Conservation (phyloP, 2,888 invertebrate genomes). For the Argyresthia goedartella region DNA sequence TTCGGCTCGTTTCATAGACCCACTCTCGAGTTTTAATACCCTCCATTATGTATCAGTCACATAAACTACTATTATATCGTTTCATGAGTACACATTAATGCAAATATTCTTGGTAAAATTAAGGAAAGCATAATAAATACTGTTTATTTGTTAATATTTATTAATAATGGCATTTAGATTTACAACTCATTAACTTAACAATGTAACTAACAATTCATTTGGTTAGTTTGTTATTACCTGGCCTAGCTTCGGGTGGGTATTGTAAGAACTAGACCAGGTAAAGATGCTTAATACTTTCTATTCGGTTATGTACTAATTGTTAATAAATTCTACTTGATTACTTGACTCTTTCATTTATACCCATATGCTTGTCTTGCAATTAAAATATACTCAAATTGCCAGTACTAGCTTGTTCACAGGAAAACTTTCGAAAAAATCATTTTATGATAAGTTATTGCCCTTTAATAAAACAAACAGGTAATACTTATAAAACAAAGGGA, state of each 20-base stretch:
- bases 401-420: not conserved
- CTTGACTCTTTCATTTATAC: constrained; percentile 2
- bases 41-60: too few species aligned
- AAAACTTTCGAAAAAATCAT: not conserved
- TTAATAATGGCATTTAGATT: constrained; percentile 46
- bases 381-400: not conserved
- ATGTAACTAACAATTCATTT: constrained; percentile 54
- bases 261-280: constrained; percentile 27
- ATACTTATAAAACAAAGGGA: not conserved
- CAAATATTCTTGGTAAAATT: not conserved
- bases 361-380: not conserved
- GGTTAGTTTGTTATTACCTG: constrained; percentile 40
- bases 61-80: too few species aligned
- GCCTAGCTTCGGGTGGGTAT: constrained; percentile 12
- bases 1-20: too few species aligned
- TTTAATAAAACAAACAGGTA: not conserved
- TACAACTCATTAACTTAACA: constrained; percentile 38
- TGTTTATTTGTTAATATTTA: constrained; percentile 64
- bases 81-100: not conserved
- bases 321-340: constrained; percentile 65
- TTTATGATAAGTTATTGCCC: too few species aligned
- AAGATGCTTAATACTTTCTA: constrained; percentile 28
- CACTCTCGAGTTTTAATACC: too few species aligned
- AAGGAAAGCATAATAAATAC: constrained; percentile 30
- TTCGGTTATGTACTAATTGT: constrained; percentile 60